A percentile compares a stretch with the other conserved stretches of the same genome.
phyloP scores from a whole-genome alignment of 2,888 invertebrate species.

The Allolobophora icterica region DNA sequence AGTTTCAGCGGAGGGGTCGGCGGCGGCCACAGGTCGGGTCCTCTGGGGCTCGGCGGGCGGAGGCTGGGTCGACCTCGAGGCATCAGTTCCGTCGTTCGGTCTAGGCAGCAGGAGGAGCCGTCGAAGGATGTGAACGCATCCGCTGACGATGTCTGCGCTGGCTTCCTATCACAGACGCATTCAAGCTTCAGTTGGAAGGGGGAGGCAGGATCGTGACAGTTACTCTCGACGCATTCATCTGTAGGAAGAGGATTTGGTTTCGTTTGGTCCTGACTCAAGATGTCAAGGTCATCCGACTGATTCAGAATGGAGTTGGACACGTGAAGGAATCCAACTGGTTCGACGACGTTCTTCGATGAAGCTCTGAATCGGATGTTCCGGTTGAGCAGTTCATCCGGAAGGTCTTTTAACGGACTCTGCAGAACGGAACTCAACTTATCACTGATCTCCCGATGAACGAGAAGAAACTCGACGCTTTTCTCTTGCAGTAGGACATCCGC shows the following conservation, averaged over 20 bases:
- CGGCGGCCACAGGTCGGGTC: slow-evolving; percentile 6
- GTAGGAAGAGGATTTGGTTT: background rate
- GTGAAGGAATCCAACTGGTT: background rate
- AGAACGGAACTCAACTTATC: slow-evolving; percentile 57
- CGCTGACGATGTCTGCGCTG: background rate
- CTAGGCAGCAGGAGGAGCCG: background rate
- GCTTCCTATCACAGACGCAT: background rate
- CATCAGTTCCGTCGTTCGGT: background rate
- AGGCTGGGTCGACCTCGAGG: background rate
- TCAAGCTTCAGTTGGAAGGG: background rate
- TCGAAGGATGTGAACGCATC: too few relatives aligned
- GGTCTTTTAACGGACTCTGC: slow-evolving; percentile 51
- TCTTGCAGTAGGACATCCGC: slow-evolving; percentile 62
- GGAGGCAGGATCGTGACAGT: too few relatives aligned
- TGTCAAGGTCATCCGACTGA: background rate
- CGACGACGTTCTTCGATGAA: background rate
- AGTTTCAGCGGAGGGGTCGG: background rate
- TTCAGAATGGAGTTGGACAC: background rate
- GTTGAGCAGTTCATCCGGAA: slow-evolving; percentile 51
- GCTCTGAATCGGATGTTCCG: slow-evolving; percentile 53
- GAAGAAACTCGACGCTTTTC: slow-evolving; percentile 61
- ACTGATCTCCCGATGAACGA: slow-evolving; percentile 61
- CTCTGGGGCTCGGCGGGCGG: background rate
- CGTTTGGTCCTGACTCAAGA: background rate
- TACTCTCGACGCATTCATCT: background rate